Evolutionary conservation across 2,113 vertebrate species (phyloP), one percentile per base, ranked within the genome.

Genomic region (Isichthys henryi): DNA sequence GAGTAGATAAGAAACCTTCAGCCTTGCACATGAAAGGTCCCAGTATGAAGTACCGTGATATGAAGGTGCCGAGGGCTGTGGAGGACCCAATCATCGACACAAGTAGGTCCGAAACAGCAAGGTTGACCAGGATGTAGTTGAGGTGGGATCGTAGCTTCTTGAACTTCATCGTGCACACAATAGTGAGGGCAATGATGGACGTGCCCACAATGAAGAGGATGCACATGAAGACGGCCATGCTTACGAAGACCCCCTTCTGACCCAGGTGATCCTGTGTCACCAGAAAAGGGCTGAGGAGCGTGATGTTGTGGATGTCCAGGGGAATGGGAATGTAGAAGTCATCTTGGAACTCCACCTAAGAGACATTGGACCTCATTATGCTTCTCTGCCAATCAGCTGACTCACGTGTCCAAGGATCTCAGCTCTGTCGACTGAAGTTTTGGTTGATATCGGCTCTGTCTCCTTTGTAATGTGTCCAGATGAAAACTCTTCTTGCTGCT

Each of bases 61-160:
- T 90, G 91, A 96, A 97, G 93, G 93, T 94, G 90, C 92, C 93
- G 94, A 94, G 95, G 91, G 95, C 94, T 8, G 95, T 93, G 91
- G 94, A 95, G 88, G 95, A 96, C 48, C 96, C 96, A 2, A 95
- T 56, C 21, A 87, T 66, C 70, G 95, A 74, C 0, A 96, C 95
- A 0, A 96, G 21, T n/a, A 97, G 94, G 92, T 97, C 96, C 21
- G 96, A 89, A 21, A 95, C 45, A 0, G 96, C 94, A 93, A 96
- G 45, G 94, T 97, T 97, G 45, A 96, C 95, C 91, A 97, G 93
- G 93, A 97, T 96, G 95, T 96, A 96, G 95, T 96, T 97, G 74
- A 97, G 95, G 88, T 96, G 95, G 19, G 96, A 96, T 3, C 95
- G 92, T 1, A 97, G 94, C 92, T 97, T 96, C 94, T 96, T 96